Evolutionary conservation across 2,797 vertebrate species (phyloP), one percentile per base, ranked within the genome.

Genomic region (Florisuga fusca): DNA sequence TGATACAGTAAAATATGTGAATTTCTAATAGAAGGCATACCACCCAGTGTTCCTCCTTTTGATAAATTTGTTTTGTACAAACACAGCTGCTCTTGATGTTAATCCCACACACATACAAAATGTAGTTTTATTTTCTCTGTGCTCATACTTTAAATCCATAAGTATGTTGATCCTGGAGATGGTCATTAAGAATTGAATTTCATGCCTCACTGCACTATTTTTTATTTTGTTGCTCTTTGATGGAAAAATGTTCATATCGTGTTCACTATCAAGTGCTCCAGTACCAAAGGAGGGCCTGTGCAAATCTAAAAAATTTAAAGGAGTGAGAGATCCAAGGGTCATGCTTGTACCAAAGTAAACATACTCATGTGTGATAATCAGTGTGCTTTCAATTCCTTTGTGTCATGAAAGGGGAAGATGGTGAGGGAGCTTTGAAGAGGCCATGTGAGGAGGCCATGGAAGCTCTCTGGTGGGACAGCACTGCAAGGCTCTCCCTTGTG

Each of bases 131-230:
- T 8, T 0, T 82, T 84, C 38, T 21, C 29, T 36, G 4, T 48
- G 36, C 66, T 89, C 19, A 10, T 69, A 53, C 38, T 67, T 87
- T 8, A 89, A 69, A 76, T 79, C n/a, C 5, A 0, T 85, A 74
- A 87, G 6, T 63, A 16, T 0, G 0, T 41, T 62, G 29, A 76
- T 87, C 19, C 64, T 75, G 71, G 75, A 90, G 51, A 36, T 88
- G 27, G 48, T 90, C 1, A n/a, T 76, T 73, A 87, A 73, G 76
- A 87, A 76, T 27, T 82, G 10, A 43, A 55, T 89, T 86, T 91
- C 51, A 38, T 73, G 43, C 59, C 62, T 87, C 43, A 31, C 16
- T 76, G 10, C 79, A 29, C 38, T 84, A n/a, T 14, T 14, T 45
- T 38, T 38, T 59, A 38, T 91, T 88, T 88, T 80, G 12, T 50